Conservation (phyloP, 2,888 invertebrate species). For the Athalia rosae region DNA sequence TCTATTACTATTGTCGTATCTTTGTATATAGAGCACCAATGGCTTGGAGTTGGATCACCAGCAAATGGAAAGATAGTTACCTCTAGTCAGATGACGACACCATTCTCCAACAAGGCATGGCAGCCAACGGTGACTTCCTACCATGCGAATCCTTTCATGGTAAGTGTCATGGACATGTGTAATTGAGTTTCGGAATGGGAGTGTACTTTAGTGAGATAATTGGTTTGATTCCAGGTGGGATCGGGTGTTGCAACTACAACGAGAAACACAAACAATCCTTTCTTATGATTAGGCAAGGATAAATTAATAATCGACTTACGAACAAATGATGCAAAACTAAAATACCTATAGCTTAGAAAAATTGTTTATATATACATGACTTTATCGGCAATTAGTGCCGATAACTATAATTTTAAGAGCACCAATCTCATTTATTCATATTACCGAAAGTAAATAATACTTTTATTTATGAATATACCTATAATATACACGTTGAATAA, state of each 20-base stretch:
- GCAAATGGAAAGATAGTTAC: conserved; percentile 69
- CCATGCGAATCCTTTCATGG: conserved; percentile 73
- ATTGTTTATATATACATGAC: conserved; percentile 66
- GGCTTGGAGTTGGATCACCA: conserved; percentile 66
- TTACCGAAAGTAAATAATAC: conserved; percentile 62
- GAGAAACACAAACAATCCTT: conserved; percentile 77
- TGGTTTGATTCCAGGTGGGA: conserved; percentile 63
- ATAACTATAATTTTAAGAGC: conserved; percentile 66
- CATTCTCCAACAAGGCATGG: conserved; percentile 70
- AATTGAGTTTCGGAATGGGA: background rate
- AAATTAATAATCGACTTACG: conserved; percentile 61
- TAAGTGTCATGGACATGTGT: conserved; percentile 56
- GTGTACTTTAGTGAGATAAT: background rate
- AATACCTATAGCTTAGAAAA: conserved; percentile 66
- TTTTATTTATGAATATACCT: conserved; percentile 70
- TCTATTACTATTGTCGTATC: background rate
- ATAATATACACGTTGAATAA: conserved; percentile 70
- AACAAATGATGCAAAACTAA: conserved; percentile 66
- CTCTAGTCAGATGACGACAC: conserved; percentile 70
- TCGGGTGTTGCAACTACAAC: conserved; percentile 67
- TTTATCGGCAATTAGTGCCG: conserved; percentile 69
- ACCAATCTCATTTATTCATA: conserved; percentile 63
- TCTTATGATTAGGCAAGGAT: conserved; percentile 75
- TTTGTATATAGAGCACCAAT: conserved; percentile 62
- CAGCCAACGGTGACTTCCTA: conserved; percentile 69